Evolutionary conservation across 2,113 vertebrate species (phyloP).

Genomic region (Microcebus ravelobensis): DNA sequence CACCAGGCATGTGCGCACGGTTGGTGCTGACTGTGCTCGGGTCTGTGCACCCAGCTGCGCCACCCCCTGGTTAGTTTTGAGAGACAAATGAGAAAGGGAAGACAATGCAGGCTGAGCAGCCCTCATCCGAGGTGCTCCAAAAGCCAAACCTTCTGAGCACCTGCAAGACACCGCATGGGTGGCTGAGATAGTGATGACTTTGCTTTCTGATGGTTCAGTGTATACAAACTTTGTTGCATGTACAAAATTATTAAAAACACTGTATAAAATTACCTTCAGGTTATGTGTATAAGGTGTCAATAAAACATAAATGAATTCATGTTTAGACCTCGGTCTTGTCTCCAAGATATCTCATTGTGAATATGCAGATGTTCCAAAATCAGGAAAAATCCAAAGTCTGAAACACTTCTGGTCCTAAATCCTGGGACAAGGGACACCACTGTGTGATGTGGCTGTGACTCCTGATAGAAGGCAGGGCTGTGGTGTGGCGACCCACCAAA

Average conservation of each 20-base stretch:
- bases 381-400: neutral
- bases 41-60: neutral
- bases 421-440: neutral
- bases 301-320: neutral
- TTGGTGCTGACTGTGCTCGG: neutral
- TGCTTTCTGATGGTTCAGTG: neutral
- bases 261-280: neutral
- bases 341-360: neutral
- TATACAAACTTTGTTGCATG: neutral
- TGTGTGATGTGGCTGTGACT: neutral
- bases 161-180: neutral
- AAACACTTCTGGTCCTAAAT: neutral
- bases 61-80: neutral
- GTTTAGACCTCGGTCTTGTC: neutral
- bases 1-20: rapidly evolving
- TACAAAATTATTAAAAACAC: neutral
- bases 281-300: neutral
- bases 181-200: neutral
- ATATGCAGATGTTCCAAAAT: neutral
- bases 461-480: neutral
- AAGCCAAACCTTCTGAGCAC: neutral
- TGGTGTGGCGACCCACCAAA: no score
- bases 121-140: neutral
- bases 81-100: rapidly evolving
- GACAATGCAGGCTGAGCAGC: neutral